A percentile compares a stretch with the other conserved stretches of the same genome.
These are phyloP conservation scores for Mus spretus DNA, from an alignment of 2,797 vertebrate genomes.

Conservation along the genomic window DNA sequence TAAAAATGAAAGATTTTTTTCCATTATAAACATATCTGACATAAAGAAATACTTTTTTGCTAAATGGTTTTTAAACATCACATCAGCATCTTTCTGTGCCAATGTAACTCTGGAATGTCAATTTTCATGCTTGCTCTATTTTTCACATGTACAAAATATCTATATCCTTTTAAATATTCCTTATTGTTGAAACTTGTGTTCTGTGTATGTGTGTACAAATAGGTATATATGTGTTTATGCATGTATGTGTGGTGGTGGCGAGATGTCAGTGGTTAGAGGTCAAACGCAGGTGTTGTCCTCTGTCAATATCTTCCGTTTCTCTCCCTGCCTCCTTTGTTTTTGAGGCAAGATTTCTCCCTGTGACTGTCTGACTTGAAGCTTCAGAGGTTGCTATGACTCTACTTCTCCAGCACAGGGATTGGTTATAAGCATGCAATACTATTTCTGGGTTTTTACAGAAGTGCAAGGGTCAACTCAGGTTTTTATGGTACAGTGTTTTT, in stretches of 20 bases:
- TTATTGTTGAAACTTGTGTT: background rate
- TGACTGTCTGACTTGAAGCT: background rate
- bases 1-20: background rate
- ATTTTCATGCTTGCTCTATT: conserved; percentile 14
- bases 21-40: too few relatives aligned
- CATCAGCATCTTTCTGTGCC: background rate
- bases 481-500: background rate
- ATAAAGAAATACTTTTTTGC: background rate
- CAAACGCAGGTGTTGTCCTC: background rate
- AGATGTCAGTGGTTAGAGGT: too few relatives aligned
- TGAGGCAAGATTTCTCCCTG: background rate
- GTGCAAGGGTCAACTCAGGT: background rate
- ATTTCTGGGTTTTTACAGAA: too few relatives aligned
- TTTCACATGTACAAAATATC: background rate
- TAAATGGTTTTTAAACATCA: conserved; percentile 34
- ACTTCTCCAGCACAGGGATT: background rate
- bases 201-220: background rate
- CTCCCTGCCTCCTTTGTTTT: background rate
- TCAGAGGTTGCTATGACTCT: background rate
- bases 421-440: background rate
- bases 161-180: conserved; percentile 33
- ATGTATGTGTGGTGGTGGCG: background rate
- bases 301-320: background rate
- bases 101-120: conserved; percentile 34
- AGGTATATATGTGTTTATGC: too few relatives aligned